phyloP scores from a whole-genome alignment of 2,888 invertebrate species.

The Chydorus sphaericus region DNA sequence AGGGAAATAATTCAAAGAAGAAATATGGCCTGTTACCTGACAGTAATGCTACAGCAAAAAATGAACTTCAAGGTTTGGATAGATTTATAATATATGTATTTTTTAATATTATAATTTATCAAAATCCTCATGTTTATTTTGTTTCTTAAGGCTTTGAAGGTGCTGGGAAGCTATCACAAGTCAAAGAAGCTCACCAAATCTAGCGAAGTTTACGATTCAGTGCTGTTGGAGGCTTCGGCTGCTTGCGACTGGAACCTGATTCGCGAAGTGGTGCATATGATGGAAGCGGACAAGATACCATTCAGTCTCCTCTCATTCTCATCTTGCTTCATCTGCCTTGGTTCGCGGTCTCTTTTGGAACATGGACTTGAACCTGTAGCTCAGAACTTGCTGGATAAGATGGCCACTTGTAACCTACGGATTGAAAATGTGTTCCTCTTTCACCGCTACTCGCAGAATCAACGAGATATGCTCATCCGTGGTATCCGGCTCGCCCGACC shows the following conservation, averaged over 20 bases:
- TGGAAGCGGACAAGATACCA: slow-evolving; percentile 42
- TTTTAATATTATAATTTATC: no score
- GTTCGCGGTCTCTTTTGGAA: slow-evolving; percentile 27
- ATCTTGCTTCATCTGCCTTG: slow-evolving; percentile 58
- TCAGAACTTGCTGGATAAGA: slow-evolving; percentile 28
- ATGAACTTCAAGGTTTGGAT: background rate
- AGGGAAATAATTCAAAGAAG: background rate
- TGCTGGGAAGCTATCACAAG: background rate
- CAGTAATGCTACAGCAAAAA: background rate
- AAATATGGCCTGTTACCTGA: background rate
- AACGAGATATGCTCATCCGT: slow-evolving; percentile 46
- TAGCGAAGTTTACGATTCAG: slow-evolving; percentile 6
- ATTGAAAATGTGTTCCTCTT: slow-evolving; percentile 55
- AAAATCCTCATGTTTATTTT: no score
- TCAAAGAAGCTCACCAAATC: background rate
- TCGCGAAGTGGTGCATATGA: slow-evolving; percentile 38
- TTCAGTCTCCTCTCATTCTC: slow-evolving; percentile 55
- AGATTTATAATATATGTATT: no score
- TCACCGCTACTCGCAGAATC: slow-evolving; percentile 50
- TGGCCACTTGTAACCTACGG: slow-evolving; percentile 40
- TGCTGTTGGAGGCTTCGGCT: slow-evolving; percentile 5
- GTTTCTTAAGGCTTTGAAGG: background rate
- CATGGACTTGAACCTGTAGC: slow-evolving; percentile 22
- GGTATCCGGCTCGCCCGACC: slow-evolving; percentile 43
- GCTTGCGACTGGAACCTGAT: slow-evolving; percentile 27